A percentile compares a stretch with the other conserved stretches of the same genome.
Conservation (phyloP, 2,888 invertebrate genomes). For the Drosophila picticornis region DNA sequence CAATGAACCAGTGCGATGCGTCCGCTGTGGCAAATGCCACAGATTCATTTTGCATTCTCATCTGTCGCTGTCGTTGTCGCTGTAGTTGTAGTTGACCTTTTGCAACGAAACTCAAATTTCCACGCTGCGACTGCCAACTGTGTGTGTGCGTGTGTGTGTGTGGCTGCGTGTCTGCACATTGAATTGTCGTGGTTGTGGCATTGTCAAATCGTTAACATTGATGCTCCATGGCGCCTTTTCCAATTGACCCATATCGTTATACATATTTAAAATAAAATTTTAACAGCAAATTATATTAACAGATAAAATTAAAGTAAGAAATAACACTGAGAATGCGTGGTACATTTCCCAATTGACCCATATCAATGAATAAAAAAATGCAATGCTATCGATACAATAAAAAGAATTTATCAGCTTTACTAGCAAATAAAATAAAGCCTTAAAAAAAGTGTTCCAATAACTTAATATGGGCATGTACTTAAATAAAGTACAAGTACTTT, state of each 20-base stretch:
- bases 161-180: slow-evolving; percentile 10
- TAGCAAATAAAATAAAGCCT: neutral
- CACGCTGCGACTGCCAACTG: slow-evolving; percentile 30
- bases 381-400: neutral
- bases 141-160: neutral
- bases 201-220: slow-evolving; percentile 46
- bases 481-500: neutral
- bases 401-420: neutral
- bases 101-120: slow-evolving; percentile 46
- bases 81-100: slow-evolving; percentile 35
- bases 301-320: neutral
- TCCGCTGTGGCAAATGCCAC: slow-evolving; percentile 33
- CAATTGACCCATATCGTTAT: slow-evolving; percentile 72
- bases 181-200: slow-evolving; percentile 33
- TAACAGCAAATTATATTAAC: neutral
- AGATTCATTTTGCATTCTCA: slow-evolving; percentile 60
- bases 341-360: neutral
- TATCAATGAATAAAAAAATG: neutral
- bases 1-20: slow-evolving; percentile 69
- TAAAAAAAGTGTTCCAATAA: neutral
- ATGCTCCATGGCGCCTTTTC: slow-evolving; percentile 27
- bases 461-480: neutral
- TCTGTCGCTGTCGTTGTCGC: slow-evolving; percentile 36
- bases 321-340: neutral
- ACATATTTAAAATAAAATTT: slow-evolving; percentile 57